These are phyloP conservation scores for Pachliopta kotzebuea DNA, from an alignment of 2,888 invertebrate genomes.

Conservation along the genomic window DNA sequence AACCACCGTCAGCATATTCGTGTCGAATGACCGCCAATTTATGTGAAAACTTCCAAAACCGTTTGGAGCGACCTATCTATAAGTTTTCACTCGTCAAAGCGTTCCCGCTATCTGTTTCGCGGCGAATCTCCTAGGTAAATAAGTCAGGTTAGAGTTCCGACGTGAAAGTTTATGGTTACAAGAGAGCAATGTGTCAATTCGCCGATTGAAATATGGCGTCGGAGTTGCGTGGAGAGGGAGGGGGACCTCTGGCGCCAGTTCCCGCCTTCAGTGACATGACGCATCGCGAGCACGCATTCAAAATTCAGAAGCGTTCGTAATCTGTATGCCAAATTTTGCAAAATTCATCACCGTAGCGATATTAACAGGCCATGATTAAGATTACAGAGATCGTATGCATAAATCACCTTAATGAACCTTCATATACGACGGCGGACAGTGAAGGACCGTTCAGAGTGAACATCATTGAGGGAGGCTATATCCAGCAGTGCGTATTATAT, in stretches of 20 bases:
- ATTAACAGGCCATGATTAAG: no score
- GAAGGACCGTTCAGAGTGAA: no score
- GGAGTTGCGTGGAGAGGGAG: constrained; percentile 48
- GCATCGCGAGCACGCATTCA: constrained; percentile 54
- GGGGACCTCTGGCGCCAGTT: constrained; percentile 81
- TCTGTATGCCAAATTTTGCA: constrained; percentile 42
- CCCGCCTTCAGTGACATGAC: constrained; percentile 68
- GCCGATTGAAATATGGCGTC: constrained; percentile 73
- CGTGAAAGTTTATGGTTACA: constrained; percentile 65
- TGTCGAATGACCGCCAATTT: constrained; percentile 80
- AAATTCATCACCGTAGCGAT: constrained; percentile 33
- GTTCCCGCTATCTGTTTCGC: constrained; percentile 66
- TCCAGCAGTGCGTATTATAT: no score
- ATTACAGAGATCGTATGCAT: neutral
- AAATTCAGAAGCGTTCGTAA: constrained; percentile 46
- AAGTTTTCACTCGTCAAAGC: constrained; percentile 77
- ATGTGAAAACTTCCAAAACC: constrained; percentile 77
- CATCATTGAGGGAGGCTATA: no score
- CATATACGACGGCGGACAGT: no score
- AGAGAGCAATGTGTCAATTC: constrained; percentile 74
- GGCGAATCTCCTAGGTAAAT: constrained; percentile 72
- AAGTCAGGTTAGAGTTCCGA: constrained; percentile 75
- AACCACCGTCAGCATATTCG: constrained; percentile 79
- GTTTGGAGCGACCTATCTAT: constrained; percentile 74
- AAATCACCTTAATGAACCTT: no score